Conservation (phyloP, 2,888 invertebrate species). For the Nomada ruficornis region DNA sequence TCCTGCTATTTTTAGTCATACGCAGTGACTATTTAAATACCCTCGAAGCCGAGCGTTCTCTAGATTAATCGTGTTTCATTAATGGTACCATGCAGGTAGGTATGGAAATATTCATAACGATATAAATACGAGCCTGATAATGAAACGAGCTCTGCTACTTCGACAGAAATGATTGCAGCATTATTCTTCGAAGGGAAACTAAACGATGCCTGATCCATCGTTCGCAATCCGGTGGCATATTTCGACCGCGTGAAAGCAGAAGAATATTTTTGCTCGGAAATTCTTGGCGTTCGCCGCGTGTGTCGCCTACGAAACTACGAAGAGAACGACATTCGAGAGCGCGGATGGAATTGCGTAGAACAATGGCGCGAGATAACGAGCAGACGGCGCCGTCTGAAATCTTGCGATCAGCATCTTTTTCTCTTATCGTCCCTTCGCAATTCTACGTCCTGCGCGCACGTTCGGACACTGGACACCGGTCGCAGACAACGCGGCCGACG, state of each 20-base stretch:
- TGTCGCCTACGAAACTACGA: background rate
- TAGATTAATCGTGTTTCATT: too few species aligned
- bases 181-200: too few species aligned
- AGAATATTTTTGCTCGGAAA: background rate
- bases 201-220: too few species aligned
- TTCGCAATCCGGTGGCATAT: background rate
- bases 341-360: conserved; percentile 35
- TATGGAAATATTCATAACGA: too few species aligned
- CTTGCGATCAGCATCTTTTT: conserved; percentile 65
- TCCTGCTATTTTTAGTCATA: background rate
- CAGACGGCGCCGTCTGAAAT: conserved; percentile 64
- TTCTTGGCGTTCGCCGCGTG: background rate
- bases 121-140: too few species aligned
- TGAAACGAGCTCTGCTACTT: too few species aligned
- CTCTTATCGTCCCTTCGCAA: conserved; percentile 55
- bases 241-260: background rate
- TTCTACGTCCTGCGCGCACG: conserved; percentile 55
- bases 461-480: conserved; percentile 63
- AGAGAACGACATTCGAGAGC: conserved; percentile 14
- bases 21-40: background rate
- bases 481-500: conserved; percentile 37
- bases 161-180: too few species aligned
- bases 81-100: too few species aligned
- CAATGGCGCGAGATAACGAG: conserved; percentile 48
- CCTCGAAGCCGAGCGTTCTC: too few species aligned